Base-by-base conservation (phyloP, 2,797 vertebrate species). In the Enteromius treurensis region DNA sequence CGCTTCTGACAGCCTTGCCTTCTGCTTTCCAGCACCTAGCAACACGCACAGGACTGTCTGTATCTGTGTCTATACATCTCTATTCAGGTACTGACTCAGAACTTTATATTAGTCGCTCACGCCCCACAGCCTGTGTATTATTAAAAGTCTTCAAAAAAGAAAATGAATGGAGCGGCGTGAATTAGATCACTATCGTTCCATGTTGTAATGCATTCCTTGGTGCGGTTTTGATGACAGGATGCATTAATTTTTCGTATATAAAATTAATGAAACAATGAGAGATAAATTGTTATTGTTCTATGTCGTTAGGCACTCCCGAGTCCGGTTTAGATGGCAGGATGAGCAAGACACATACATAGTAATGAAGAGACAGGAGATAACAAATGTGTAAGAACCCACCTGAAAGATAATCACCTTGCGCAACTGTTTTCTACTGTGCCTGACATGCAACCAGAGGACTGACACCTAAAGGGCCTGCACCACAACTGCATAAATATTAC, bases 401-500 rank as follows among this genome's bases (percentile, higher is more conserved):
- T 26, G 37, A 82, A 40, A 65, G 49, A 81, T 79, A 73, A 77
- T 77, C 40, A 80, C 47, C 53, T 55, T 29, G 32, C 37, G 67
- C 5, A 58, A 78, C 19, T 60, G 21, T 64, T 51, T 69, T 23
- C 21, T 60, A 83, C 49, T 23, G 29, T 49, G 49, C 23, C 14
- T 45, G 74, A 74, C 67, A 82, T 42, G 70, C 29, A 75, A 67
- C 67, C 34, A 76, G 62, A 67, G 58, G 65, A 70, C 70, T 58
- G 77, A 74, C 74, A 75, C 53, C 42, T 64, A 82, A 70, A 85
- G 49, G 45, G 29, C 64, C 55, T 77, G 65, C 81, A 80, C 77
- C 55, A 74, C 14, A 29, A 70, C 67, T 34, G 42, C 37, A 87
- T 87, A 64, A 85, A 85, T 87, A 83, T 83, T 87, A 62, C 67